These are phyloP conservation scores for Centruroides vittatus DNA, from an alignment of 1,140 invertebrate genomes.

Conservation along the genomic window DNA sequence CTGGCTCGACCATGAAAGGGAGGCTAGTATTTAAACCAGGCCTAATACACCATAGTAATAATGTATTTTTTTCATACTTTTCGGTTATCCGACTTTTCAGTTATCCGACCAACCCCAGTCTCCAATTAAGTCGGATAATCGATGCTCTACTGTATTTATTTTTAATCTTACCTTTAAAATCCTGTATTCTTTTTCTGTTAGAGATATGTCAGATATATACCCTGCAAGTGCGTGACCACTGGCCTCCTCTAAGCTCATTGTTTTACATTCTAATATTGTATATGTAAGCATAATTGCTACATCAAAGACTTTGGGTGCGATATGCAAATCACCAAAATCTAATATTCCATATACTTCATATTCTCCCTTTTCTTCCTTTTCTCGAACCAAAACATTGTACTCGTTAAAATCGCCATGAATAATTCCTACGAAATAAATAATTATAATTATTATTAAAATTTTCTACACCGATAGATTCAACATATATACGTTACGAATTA, in stretches of 20 bases:
- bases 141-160: too few species aligned
- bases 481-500: too few species aligned
- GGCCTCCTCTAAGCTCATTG: slow-evolving; percentile 36
- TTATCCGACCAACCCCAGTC: too few species aligned
- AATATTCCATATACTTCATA: slow-evolving; percentile 34
- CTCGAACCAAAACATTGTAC: slow-evolving; percentile 59
- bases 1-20: too few species aligned
- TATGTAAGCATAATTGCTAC: slow-evolving; percentile 66
- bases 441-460: too few species aligned
- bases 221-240: slow-evolving; percentile 60
- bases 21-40: too few species aligned
- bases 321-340: slow-evolving; percentile 68
- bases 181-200: slow-evolving; percentile 45
- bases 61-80: too few species aligned
- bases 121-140: too few species aligned
- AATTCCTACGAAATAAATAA: slow-evolving; percentile 34
- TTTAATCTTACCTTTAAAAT: slow-evolving; percentile 39
- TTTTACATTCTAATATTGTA: slow-evolving; percentile 49
- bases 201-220: slow-evolving; percentile 41
- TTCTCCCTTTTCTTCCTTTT: slow-evolving; percentile 22
- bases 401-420: slow-evolving; percentile 86
- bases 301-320: slow-evolving; percentile 60
- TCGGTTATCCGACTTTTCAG: too few species aligned
- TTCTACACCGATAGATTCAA: too few species aligned
- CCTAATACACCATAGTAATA: too few species aligned